Conservation (phyloP, 2,888 invertebrate species). For the Metalampra italica region DNA sequence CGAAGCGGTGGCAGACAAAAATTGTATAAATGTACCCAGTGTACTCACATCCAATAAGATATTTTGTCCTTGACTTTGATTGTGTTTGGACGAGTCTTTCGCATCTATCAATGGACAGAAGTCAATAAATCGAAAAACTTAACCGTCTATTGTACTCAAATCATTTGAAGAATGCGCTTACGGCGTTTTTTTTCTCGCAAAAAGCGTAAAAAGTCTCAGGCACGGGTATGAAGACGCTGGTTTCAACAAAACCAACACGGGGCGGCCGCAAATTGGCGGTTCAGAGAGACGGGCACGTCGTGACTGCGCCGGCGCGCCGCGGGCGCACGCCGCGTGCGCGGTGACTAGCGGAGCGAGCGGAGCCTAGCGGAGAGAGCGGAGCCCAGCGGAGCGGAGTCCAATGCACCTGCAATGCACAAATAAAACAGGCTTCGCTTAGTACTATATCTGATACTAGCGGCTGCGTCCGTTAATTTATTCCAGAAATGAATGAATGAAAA, state of each 20-base stretch:
- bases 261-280: conserved; percentile 76
- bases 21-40: too few species aligned
- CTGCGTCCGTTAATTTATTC: too few species aligned
- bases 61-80: too few species aligned
- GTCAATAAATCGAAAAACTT: not conserved
- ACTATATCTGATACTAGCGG: too few species aligned
- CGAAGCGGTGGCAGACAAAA: too few species aligned
- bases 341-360: conserved; percentile 31
- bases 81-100: too few species aligned
- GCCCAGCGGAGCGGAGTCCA: conserved; percentile 38
- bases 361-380: conserved; percentile 29
- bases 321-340: conserved; percentile 31
- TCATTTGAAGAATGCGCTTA: conserved; percentile 11
- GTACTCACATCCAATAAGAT: too few species aligned
- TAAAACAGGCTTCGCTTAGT: too few species aligned
- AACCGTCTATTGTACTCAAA: not conserved
- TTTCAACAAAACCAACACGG: conserved; percentile 77
- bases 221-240: conserved; percentile 70
- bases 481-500: too few species aligned
- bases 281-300: conserved; percentile 66
- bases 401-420: not conserved
- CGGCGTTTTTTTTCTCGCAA: conserved; percentile 30
- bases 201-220: conserved; percentile 56
- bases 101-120: not conserved
- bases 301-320: conserved; percentile 63